Evolutionary conservation across 2,888 invertebrate genomes (phyloP), one percentile per base, ranked within the genome.

Genomic region (Sarcophaga rosellei): DNA sequence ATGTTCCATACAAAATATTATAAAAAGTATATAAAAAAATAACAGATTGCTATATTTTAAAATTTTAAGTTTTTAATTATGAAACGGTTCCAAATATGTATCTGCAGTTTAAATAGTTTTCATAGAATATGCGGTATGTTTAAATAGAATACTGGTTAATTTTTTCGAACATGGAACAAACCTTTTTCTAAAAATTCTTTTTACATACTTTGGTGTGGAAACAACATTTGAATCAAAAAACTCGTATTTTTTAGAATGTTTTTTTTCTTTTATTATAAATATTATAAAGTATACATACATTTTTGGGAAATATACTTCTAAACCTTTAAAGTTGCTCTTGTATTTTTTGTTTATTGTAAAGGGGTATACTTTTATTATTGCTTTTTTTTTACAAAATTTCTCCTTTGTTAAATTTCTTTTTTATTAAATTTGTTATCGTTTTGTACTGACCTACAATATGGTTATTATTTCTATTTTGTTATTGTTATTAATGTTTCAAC

Each of bases 261-360:
- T 77, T 76, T 76, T 65, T 69, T 65, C 12, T 57, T 84, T 78
- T 78, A 79, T 72, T 79, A 84, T 84, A 84, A 78, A 79, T 84
- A 84, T 84, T 78, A 35, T 35, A 84, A 69, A 78, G 72, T 83
- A 78, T 83, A 69, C 62, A 83, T 83, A 83, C 78, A 78, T 78
- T 83, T 83, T 83, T 59, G 83, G 68, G 73, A 78, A 78, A 62
- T 47, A 61, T 78, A 69, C 47, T 61, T 70, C 25, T 61, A 53
- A 62, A 78, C 10, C 61, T 35, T 62, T 45, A 47, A 47, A 78
- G 47, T 77, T 65, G 25, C 65, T 75, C 62, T 15, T 21, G 44
- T 21, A 21, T 61, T 5, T 61, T 59, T 0, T n/a, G 4, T 23
- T 23, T 44, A 35, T 35, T 35, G 35, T 35, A 35, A 35, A 44